Evolutionary conservation across 2,797 vertebrate species (phyloP).

Genomic region (Sebastolobus alascanus): DNA sequence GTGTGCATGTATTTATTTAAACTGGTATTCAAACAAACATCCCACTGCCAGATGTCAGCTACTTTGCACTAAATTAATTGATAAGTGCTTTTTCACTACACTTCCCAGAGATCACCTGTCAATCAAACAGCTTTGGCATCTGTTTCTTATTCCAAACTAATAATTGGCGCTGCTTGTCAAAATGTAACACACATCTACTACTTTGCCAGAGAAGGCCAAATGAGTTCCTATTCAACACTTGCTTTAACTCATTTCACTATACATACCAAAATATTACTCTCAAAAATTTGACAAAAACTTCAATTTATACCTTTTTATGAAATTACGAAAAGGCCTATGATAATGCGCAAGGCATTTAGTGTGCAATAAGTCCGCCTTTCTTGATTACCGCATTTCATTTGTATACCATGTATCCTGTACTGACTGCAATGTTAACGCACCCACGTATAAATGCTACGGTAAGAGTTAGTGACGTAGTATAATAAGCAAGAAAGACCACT

Average conservation of each 20-base stretch:
- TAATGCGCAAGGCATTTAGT: no score
- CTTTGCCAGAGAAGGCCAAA: not conserved
- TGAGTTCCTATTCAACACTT: not conserved
- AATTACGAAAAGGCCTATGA: not conserved
- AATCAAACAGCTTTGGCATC: not conserved
- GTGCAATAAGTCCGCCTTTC: no score
- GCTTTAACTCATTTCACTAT: not conserved
- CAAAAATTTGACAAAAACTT: not conserved
- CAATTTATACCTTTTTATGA: not conserved
- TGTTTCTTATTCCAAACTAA: not conserved
- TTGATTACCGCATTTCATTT: no score
- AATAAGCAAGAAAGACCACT: no score
- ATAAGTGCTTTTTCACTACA: not conserved
- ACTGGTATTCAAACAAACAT: not conserved
- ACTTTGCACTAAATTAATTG: not conserved
- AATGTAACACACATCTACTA: not conserved
- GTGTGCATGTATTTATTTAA: not conserved
- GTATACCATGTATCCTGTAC: no score
- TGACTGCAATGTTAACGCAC: no score
- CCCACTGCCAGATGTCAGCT: not conserved
- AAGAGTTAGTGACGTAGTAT: no score
- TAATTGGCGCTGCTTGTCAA: not conserved
- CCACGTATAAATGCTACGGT: no score
- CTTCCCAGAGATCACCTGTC: conserved; percentile 25
- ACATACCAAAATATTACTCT: no score